Evolutionary conservation across 2,888 invertebrate genomes (phyloP).

Genomic region (Andrena hattorfiana): DNA sequence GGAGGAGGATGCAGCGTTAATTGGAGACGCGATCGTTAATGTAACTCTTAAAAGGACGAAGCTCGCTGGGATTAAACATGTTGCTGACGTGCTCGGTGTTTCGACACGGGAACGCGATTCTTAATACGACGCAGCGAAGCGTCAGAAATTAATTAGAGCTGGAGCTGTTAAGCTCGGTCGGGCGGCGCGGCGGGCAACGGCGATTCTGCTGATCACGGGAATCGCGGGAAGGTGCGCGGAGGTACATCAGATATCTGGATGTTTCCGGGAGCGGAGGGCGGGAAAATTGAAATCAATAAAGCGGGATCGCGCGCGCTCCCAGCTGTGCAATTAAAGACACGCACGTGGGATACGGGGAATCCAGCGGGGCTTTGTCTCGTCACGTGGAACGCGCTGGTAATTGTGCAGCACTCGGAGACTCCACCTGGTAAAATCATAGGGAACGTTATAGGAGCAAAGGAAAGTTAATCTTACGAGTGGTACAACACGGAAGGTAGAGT

Average conservation of each 20-base stretch:
- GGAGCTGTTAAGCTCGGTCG: neutral
- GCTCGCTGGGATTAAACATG: too few species aligned
- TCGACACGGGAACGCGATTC: neutral
- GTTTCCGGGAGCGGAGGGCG: neutral
- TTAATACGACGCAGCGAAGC: conserved; percentile 3
- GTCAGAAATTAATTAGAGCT: conserved; percentile 42
- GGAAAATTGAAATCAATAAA: conserved; percentile 20
- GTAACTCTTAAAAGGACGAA: too few species aligned
- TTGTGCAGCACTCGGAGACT: neutral
- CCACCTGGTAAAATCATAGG: too few species aligned
- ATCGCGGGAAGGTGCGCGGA: conserved; percentile 24
- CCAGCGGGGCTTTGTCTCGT: neutral
- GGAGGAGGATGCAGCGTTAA: too few species aligned
- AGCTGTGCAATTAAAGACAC: neutral
- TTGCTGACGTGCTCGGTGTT: neutral
- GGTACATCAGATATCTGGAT: neutral
- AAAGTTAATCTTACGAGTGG: too few species aligned
- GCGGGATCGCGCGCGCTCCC: neutral
- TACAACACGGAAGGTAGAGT: too few species aligned
- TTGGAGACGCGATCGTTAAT: too few species aligned
- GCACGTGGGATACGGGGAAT: neutral
- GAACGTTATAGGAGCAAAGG: too few species aligned
- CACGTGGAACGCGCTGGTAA: neutral
- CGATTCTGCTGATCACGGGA: conserved; percentile 17
- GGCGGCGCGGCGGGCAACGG: neutral